phyloP scores from a whole-genome alignment of 2,797 vertebrate genomes.

The Amblyopsis hoosieri region DNA sequence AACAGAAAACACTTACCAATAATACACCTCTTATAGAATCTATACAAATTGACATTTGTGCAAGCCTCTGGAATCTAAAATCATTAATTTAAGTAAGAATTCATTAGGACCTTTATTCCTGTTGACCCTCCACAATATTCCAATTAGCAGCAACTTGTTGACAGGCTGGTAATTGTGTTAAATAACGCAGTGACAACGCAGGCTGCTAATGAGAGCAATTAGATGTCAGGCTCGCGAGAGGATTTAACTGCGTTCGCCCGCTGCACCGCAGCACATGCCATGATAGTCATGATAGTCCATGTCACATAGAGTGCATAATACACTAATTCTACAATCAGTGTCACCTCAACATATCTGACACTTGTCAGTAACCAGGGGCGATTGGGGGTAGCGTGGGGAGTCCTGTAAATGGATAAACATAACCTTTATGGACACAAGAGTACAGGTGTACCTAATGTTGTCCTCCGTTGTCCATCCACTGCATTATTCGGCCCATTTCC shows the following conservation, averaged over 20 bases:
- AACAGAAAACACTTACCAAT: constrained; percentile 39
- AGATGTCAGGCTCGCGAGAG: constrained; percentile 54
- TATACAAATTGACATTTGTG: constrained; percentile 61
- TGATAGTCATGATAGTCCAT: constrained; percentile 40
- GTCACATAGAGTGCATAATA: constrained; percentile 42
- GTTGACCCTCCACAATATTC: constrained; percentile 70
- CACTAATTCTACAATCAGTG: constrained; percentile 19
- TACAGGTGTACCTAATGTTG: constrained; percentile 17
- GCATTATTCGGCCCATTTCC: constrained; percentile 38
- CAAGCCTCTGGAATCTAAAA: constrained; percentile 68
- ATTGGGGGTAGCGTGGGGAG: too few relatives aligned
- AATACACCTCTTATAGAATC: constrained; percentile 50
- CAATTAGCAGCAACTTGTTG: constrained; percentile 69
- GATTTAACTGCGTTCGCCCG: constrained; percentile 40
- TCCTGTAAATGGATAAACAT: too few relatives aligned
- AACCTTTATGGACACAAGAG: too few relatives aligned
- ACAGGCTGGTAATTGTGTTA: constrained; percentile 73
- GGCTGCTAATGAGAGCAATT: constrained; percentile 78
- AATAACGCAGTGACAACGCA: constrained; percentile 68
- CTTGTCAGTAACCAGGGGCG: too few relatives aligned
- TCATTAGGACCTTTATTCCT: constrained; percentile 71
- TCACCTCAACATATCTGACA: constrained; percentile 4
- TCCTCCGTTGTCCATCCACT: constrained; percentile 17
- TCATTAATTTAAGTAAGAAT: constrained; percentile 77
- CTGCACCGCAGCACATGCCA: constrained; percentile 40